Evolutionary conservation across 2,888 invertebrate species (phyloP).

Genomic region (Loripinus fragilis): DNA sequence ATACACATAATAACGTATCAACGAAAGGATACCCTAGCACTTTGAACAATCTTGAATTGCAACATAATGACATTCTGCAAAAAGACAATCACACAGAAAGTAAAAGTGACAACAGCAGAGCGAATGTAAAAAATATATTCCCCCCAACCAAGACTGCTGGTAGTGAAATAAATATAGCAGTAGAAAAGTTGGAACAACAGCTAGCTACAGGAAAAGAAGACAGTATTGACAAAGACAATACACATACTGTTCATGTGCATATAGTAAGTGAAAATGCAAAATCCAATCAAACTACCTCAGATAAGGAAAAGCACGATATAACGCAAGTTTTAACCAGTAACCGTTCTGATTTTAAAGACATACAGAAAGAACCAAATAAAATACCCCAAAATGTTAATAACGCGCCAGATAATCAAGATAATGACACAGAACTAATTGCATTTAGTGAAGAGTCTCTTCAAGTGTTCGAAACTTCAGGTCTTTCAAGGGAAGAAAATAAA

Average conservation of each 20-base stretch:
- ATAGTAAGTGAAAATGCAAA: neutral
- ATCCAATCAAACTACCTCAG: neutral
- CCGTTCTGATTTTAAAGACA: neutral
- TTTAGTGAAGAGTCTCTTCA: conserved; percentile 2
- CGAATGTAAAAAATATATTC: neutral
- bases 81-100: neutral
- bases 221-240: neutral
- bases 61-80: neutral
- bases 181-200: too few relatives aligned
- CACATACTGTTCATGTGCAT: neutral
- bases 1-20: neutral
- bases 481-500: neutral
- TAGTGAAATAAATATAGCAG: neutral
- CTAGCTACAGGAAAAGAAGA: neutral
- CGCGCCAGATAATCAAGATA: neutral
- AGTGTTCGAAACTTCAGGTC: neutral
- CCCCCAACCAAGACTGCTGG: neutral
- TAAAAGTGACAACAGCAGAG: neutral
- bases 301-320: neutral
- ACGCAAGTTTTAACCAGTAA: neutral
- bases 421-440: neutral
- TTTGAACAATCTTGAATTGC: neutral
- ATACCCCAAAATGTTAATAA: neutral
- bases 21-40: neutral
- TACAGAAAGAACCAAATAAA: too few relatives aligned